A percentile compares a stretch with the other conserved stretches of the same genome.
Evolutionary conservation across 2,113 vertebrate species (phyloP).

Genomic region (Notothenia rossii): DNA sequence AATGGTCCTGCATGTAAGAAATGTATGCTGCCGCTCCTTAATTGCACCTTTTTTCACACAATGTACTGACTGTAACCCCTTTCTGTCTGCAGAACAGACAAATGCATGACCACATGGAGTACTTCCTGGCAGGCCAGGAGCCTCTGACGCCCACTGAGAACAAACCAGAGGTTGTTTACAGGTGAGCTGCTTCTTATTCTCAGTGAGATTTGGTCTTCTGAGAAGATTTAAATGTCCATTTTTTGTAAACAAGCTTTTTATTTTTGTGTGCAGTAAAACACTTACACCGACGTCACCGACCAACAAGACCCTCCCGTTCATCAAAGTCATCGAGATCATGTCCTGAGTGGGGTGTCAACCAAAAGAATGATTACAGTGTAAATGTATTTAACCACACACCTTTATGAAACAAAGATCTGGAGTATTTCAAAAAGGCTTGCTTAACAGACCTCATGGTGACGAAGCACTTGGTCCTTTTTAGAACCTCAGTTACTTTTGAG

Average conservation of each 20-base stretch:
- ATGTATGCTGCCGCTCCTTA: neutral
- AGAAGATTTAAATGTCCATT: neutral
- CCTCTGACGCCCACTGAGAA: conserved; percentile 60
- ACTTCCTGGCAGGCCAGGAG: conserved; percentile 83
- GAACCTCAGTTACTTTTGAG: conserved; percentile 26
- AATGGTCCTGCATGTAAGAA: neutral
- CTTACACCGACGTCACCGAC: conserved; percentile 74
- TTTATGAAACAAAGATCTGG: conserved; percentile 8
- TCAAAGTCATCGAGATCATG: conserved; percentile 91
- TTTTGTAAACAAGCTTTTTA: neutral
- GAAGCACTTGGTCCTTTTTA: conserved; percentile 26
- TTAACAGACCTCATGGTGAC: conserved; percentile 31
- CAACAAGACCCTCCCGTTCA: conserved; percentile 88
- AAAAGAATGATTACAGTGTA: conserved; percentile 45
- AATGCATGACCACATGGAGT: conserved; percentile 92
- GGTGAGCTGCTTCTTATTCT: conserved; percentile 73
- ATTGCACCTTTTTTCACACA: neutral
- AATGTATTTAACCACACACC: conserved; percentile 45
- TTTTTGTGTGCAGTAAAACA: conserved; percentile 79
- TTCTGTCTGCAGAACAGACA: conserved; percentile 87
- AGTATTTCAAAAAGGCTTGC: conserved; percentile 1
- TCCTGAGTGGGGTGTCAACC: conserved; percentile 65
- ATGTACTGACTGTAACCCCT: neutral
- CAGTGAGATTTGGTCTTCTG: neutral
- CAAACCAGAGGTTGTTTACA: conserved; percentile 86